A percentile compares a stretch with the other conserved stretches of the same genome.
Evolutionary conservation across 1,140 invertebrate species (phyloP).

Genomic region (Drosophila ficusphila): DNA sequence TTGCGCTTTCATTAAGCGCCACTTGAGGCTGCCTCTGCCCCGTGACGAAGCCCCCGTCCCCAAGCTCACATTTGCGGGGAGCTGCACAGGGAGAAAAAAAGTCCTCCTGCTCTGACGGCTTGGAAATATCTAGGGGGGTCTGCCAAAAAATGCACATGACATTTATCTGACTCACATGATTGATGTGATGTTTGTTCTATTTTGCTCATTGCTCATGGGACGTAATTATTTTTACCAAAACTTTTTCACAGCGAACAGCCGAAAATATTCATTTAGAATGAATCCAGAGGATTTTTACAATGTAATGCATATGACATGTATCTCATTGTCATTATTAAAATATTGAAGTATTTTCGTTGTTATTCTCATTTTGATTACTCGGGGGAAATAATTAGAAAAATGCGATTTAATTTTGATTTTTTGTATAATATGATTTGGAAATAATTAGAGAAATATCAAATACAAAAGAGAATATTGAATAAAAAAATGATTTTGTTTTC

Average conservation of each 20-base stretch:
- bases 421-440: no score
- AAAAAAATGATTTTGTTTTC: no score
- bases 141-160: conserved; percentile 15
- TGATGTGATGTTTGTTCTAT: conserved; percentile 14
- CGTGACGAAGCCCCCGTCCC: conserved; percentile 28
- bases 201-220: conserved; percentile 8
- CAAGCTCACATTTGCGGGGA: conserved; percentile 62
- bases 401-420: no score
- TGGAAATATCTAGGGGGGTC: neutral
- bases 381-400: no score
- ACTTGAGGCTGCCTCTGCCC: conserved; percentile 63
- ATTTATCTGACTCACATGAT: conserved; percentile 4
- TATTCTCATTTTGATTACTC: no score
- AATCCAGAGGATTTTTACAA: no score
- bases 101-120: neutral
- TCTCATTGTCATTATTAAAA: no score
- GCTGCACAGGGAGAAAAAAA: conserved; percentile 16
- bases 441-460: no score
- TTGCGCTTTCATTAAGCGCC: conserved; percentile 80
- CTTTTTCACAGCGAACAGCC: neutral
- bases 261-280: no score
- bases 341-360: no score
- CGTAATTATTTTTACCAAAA: neutral
- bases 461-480: no score
- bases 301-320: no score